These are phyloP conservation scores for Encarsia formosa DNA, from an alignment of 2,888 invertebrate genomes.

Conservation along the genomic window DNA sequence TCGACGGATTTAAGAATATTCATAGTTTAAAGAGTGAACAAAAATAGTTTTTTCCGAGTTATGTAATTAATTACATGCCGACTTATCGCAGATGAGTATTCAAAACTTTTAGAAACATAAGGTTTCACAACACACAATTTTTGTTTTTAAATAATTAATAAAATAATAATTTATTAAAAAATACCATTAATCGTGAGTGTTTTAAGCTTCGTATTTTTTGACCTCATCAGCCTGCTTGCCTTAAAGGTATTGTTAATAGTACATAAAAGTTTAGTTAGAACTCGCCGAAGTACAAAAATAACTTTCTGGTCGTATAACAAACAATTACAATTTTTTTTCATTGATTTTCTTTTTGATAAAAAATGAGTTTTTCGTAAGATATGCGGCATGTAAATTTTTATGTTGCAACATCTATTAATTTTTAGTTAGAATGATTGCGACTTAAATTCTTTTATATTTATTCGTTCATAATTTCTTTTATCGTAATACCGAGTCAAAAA, in stretches of 20 bases:
- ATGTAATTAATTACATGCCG: too few species aligned
- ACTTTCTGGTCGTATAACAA: constrained; percentile 25
- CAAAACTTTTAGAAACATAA: too few species aligned
- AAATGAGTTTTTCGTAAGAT: constrained; percentile 8
- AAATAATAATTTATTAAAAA: too few species aligned
- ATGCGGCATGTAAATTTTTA: background rate
- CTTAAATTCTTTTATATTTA: constrained; percentile 8
- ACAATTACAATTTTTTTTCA: constrained; percentile 22
- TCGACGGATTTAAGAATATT: constrained; percentile 21
- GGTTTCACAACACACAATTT: too few species aligned
- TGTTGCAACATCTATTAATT: background rate
- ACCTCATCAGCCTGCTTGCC: constrained; percentile 11
- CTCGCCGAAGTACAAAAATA: constrained; percentile 33
- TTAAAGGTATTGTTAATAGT: constrained; percentile 20
- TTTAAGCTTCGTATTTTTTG: too few species aligned
- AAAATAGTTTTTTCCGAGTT: too few species aligned
- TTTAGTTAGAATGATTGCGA: background rate
- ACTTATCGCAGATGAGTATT: too few species aligned
- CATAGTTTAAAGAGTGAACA: too few species aligned
- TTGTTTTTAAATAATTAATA: too few species aligned
- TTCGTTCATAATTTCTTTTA: too few species aligned
- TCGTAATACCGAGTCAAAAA: constrained; percentile 22
- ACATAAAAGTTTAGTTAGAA: constrained; percentile 20
- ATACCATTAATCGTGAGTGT: too few species aligned
- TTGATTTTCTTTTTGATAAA: constrained; percentile 14